phyloP scores from a whole-genome alignment of 2,888 invertebrate genomes.

The Euclidia mi region DNA sequence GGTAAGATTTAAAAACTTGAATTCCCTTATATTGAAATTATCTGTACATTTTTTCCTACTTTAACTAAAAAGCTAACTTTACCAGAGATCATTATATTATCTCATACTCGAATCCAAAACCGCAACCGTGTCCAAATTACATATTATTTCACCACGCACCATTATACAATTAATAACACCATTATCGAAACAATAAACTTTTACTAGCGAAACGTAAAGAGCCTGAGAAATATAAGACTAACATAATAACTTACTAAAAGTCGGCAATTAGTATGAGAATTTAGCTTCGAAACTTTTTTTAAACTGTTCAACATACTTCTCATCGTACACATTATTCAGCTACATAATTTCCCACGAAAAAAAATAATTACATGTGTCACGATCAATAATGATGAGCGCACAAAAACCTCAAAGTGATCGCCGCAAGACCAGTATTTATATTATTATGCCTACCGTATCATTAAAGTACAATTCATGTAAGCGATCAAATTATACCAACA shows the following conservation, averaged over 20 bases:
- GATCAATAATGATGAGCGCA: conserved; percentile 29
- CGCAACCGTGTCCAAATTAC: too few species aligned
- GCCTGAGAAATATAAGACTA: conserved; percentile 20
- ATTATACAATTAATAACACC: not conserved
- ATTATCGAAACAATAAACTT: conserved; percentile 10
- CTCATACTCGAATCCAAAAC: too few species aligned
- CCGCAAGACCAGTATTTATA: conserved; percentile 41
- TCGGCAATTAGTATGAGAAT: conserved; percentile 11
- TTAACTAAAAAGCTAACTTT: too few species aligned
- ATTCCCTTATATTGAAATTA: too few species aligned
- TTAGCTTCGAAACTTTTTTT: conserved; percentile 15
- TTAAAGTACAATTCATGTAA: conserved; percentile 55
- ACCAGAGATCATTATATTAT: too few species aligned
- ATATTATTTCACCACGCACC: too few species aligned
- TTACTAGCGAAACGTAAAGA: conserved; percentile 17
- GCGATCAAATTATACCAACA: conserved; percentile 62
- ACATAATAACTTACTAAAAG: conserved; percentile 16
- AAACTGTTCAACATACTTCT: conserved; percentile 31
- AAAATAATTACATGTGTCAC: conserved; percentile 39
- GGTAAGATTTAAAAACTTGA: conserved; percentile 87
- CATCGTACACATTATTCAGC: conserved; percentile 22
- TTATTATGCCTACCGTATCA: conserved; percentile 32
- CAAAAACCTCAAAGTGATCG: conserved; percentile 37
- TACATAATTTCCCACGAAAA: conserved; percentile 28
- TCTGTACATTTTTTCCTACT: too few species aligned